These are phyloP conservation scores for Coregonus suidteri DNA, from an alignment of 2,797 vertebrate genomes.

Conservation along the genomic window DNA sequence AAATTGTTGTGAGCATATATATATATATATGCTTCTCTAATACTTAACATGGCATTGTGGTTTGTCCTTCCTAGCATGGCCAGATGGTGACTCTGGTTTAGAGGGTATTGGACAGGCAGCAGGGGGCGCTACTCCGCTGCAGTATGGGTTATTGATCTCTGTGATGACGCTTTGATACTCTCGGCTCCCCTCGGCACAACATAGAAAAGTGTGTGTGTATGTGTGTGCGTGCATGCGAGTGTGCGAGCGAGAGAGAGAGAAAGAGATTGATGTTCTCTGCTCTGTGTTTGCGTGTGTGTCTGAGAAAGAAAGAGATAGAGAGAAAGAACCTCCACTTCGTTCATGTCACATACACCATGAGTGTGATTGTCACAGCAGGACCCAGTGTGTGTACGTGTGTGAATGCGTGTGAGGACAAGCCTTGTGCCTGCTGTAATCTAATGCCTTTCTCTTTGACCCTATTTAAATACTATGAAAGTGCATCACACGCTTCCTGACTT, in stretches of 20 bases:
- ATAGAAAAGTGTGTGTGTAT: neutral
- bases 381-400: neutral
- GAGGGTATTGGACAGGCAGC: conserved; percentile 39
- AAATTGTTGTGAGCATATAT: too few species aligned
- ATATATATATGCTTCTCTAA: too few species aligned
- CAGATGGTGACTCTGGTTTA: neutral
- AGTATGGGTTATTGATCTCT: conserved; percentile 6
- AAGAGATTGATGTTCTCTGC: neutral
- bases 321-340: neutral
- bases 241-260: neutral
- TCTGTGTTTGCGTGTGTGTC: neutral
- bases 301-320: neutral
- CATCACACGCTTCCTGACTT: neutral
- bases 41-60: neutral
- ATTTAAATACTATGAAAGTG: too few species aligned
- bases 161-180: conserved; percentile 27
- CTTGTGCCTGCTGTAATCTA: too few species aligned
- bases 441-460: too few species aligned
- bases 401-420: neutral
- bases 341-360: neutral
- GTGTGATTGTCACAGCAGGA: neutral
- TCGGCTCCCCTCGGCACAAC: neutral
- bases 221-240: neutral
- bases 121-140: conserved; percentile 47
- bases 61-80: neutral